phyloP scores from a whole-genome alignment of 2,888 invertebrate species.

The Lycaena phlaeas region DNA sequence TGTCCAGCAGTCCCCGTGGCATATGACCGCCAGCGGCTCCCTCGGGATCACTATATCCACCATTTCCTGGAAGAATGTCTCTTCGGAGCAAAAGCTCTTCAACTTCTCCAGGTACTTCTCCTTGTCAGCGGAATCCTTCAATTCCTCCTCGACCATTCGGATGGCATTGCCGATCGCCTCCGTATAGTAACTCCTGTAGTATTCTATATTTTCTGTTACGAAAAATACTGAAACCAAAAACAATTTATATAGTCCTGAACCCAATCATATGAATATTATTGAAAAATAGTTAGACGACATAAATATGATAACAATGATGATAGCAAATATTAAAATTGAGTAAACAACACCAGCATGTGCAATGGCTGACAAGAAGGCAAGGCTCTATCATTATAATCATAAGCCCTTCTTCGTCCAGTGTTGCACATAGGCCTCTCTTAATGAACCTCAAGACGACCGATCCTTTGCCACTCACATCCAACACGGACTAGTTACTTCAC shows the following conservation, averaged over 20 bases:
- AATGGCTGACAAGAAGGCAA: too few relatives aligned
- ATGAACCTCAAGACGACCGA: too few relatives aligned
- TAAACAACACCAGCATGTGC: too few relatives aligned
- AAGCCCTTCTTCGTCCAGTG: too few relatives aligned
- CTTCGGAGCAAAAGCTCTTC: conserved; percentile 73
- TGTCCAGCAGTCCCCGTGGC: conserved; percentile 84
- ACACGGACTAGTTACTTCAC: too few relatives aligned
- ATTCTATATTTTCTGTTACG: conserved; percentile 76
- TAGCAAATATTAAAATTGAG: too few relatives aligned
- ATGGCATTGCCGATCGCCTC: conserved; percentile 77
- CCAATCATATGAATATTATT: too few relatives aligned
- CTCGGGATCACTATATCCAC: conserved; percentile 74
- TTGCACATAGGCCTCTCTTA: too few relatives aligned
- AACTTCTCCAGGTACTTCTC: conserved; percentile 74
- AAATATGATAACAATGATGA: too few relatives aligned
- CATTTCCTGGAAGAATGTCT: conserved; percentile 79
- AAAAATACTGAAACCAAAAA: conserved; percentile 64
- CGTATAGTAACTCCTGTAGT: conserved; percentile 79
- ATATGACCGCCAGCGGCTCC: conserved; percentile 78
- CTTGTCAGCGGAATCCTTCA: conserved; percentile 46
- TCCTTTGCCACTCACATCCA: too few relatives aligned
- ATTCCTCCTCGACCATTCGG: conserved; percentile 72
- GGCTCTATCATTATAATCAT: too few relatives aligned
- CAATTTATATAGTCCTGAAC: too few relatives aligned
- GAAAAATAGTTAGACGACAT: background rate